Evolutionary conservation across 2,888 invertebrate species (phyloP).

Genomic region (Helicoverpa assulta): DNA sequence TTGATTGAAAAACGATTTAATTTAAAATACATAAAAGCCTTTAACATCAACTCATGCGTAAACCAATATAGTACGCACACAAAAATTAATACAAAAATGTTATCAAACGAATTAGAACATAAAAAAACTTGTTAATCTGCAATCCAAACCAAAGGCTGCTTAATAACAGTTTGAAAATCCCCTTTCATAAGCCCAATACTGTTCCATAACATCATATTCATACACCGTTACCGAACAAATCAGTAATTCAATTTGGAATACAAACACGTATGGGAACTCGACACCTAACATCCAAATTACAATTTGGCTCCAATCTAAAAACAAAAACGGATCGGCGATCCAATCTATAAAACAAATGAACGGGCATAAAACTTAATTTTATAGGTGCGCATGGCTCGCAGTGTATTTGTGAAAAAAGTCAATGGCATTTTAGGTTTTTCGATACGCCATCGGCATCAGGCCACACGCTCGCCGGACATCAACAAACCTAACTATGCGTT

Average conservation of each 20-base stretch:
- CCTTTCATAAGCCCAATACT: conserved; percentile 1
- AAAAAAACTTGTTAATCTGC: conserved; percentile 7
- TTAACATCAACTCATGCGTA: neutral
- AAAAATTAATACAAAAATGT: neutral
- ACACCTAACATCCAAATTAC: conserved; percentile 49
- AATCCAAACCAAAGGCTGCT: neutral
- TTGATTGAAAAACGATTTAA: neutral
- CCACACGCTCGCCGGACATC: conserved; percentile 45
- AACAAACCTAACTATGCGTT: conserved; percentile 57
- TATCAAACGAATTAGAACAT: neutral
- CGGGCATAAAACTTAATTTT: conserved; percentile 58
- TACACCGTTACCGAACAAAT: conserved; percentile 24
- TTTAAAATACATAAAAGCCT: neutral
- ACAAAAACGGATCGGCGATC: conserved; percentile 50
- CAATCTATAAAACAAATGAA: conserved; percentile 62
- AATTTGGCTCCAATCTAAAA: conserved; percentile 55
- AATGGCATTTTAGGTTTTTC: conserved; percentile 51
- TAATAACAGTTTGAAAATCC: conserved; percentile 18
- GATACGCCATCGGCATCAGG: conserved; percentile 41
- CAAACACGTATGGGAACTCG: conserved; percentile 35
- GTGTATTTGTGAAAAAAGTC: conserved; percentile 48
- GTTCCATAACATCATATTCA: conserved; percentile 28
- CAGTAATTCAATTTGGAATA: conserved; percentile 55
- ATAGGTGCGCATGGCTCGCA: conserved; percentile 50
- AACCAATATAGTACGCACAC: neutral